These are phyloP conservation scores for Xanthia togata DNA, from an alignment of 2,888 invertebrate species.

Conservation along the genomic window DNA sequence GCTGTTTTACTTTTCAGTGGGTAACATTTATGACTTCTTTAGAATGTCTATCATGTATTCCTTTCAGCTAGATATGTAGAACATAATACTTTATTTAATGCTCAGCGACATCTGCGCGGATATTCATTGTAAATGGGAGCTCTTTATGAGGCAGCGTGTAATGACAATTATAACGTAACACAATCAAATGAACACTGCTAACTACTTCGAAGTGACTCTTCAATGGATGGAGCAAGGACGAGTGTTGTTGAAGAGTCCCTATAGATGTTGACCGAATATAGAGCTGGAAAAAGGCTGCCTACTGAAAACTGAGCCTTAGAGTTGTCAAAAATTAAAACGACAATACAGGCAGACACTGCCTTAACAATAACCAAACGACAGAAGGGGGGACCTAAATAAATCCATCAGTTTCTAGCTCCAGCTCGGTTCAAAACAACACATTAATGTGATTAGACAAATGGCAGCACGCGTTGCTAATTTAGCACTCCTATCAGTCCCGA, in stretches of 20 bases:
- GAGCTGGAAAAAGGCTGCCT: neutral
- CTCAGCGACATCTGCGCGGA: slow-evolving; percentile 12
- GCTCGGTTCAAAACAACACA: slow-evolving; percentile 2
- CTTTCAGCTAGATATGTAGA: slow-evolving; percentile 30
- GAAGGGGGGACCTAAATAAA: slow-evolving; percentile 14
- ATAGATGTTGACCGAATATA: neutral
- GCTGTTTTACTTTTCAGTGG: neutral
- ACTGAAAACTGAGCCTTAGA: neutral
- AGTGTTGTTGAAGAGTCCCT: neutral
- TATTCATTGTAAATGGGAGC: slow-evolving; percentile 27
- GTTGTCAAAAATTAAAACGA: neutral
- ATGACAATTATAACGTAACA: slow-evolving; percentile 22
- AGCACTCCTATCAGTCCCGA: slow-evolving; percentile 40
- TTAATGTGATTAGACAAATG: slow-evolving; percentile 30
- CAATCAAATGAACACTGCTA: slow-evolving; percentile 20
- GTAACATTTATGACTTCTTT: neutral
- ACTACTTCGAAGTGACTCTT: neutral
- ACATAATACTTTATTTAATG: slow-evolving; percentile 43
- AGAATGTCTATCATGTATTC: slow-evolving; percentile 12
- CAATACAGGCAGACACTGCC: neutral
- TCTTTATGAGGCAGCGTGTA: slow-evolving; percentile 16
- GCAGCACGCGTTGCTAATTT: slow-evolving; percentile 42
- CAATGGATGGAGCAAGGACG: neutral
- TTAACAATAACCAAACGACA: neutral
- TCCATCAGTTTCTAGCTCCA: slow-evolving; percentile 1